A percentile compares a stretch with the other conserved stretches of the same genome.
phyloP scores from a whole-genome alignment of 2,797 vertebrate species.

The Eidolon dupreanum region DNA sequence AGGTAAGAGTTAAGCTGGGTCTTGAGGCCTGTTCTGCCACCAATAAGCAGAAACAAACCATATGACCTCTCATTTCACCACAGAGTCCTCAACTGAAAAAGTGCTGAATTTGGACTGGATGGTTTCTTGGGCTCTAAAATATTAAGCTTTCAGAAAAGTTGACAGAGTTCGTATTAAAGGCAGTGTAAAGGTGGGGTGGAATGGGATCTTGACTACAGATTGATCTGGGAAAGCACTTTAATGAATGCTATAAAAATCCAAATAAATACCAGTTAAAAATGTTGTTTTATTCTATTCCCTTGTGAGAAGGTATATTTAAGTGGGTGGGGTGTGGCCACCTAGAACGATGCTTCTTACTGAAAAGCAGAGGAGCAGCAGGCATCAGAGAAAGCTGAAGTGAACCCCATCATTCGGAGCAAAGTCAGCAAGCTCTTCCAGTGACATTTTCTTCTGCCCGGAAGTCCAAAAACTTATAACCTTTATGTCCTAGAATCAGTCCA shows the following conservation, averaged over 20 bases:
- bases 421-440: fast-evolving
- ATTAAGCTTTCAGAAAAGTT: neutral
- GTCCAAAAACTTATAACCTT: neutral
- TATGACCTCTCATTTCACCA: neutral
- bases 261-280: conserved; percentile 60
- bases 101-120: neutral
- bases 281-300: conserved; percentile 32
- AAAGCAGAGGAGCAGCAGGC: neutral
- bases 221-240: conserved; percentile 43
- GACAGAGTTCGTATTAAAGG: neutral
- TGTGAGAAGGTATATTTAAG: conserved; percentile 38
- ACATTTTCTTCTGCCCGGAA: neutral
- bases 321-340: neutral
- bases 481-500: neutral
- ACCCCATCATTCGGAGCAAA: neutral
- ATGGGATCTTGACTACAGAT: neutral
- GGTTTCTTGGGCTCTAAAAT: neutral
- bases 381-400: neutral
- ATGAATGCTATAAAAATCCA: conserved; percentile 65
- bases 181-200: neutral
- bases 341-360: neutral
- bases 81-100: neutral
- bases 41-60: neutral
- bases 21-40: too few species aligned
- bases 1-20: neutral